Evolutionary conservation across 2,888 invertebrate genomes (phyloP).

Genomic region (Melipona bicolor): DNA sequence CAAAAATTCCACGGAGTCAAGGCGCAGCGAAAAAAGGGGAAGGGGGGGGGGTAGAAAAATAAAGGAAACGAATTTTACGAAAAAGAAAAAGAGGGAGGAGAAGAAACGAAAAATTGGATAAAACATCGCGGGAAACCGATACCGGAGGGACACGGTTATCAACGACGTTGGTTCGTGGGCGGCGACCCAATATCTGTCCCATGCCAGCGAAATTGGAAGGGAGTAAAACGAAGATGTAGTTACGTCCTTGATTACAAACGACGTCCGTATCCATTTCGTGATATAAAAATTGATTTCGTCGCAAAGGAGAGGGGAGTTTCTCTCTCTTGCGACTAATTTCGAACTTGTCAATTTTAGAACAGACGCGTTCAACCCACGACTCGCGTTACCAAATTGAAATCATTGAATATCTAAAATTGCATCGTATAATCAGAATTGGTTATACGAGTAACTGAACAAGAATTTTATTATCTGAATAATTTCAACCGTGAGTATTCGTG

Average conservation of each 20-base stretch:
- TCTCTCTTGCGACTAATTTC: too few relatives aligned
- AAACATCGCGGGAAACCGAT: conserved; percentile 20
- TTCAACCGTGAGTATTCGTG: too few relatives aligned
- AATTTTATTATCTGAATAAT: too few relatives aligned
- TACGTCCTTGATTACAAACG: background rate
- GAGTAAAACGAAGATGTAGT: conserved; percentile 38
- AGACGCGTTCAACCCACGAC: too few relatives aligned
- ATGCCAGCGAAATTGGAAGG: background rate
- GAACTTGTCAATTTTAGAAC: too few relatives aligned
- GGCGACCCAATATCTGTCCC: conserved; percentile 15
- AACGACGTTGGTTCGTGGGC: conserved; percentile 38
- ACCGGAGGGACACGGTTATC: conserved; percentile 30
- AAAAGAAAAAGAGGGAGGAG: background rate
- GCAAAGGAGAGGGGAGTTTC: too few relatives aligned
- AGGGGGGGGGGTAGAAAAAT: background rate
- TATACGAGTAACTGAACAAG: too few relatives aligned
- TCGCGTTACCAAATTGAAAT: too few relatives aligned
- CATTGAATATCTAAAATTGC: too few relatives aligned
- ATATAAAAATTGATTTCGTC: too few relatives aligned
- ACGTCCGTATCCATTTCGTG: background rate
- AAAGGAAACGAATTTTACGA: background rate
- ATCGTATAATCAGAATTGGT: too few relatives aligned
- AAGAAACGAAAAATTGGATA: conserved; percentile 18
- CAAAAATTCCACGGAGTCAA: background rate
- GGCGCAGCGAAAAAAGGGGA: too few relatives aligned